These are phyloP conservation scores for Mirounga angustirostris DNA, from an alignment of 2,113 vertebrate genomes.

Conservation along the genomic window DNA sequence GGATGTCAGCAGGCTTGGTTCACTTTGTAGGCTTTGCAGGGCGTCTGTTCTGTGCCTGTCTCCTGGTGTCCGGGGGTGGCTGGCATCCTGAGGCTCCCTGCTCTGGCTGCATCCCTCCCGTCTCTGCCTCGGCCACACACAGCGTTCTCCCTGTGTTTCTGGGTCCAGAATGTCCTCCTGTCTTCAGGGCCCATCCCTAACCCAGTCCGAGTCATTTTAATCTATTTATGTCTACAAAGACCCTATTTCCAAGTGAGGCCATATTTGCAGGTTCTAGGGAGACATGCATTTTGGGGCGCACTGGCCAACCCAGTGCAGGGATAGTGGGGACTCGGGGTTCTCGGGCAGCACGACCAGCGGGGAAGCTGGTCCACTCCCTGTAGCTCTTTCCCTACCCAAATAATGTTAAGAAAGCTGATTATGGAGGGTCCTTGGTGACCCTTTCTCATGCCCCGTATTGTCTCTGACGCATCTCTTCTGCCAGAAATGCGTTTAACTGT, in stretches of 20 bases:
- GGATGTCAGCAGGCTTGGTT: not conserved
- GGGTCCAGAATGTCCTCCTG: not conserved
- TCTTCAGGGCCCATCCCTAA: not conserved
- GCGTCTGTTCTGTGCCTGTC: accelerated
- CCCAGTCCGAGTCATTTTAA: not conserved
- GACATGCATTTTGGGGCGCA: not conserved
- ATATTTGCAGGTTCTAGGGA: not conserved
- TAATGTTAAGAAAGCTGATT: not conserved
- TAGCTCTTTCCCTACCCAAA: not conserved
- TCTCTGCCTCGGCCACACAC: not conserved
- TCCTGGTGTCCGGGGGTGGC: not conserved
- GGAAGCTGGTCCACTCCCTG: accelerated
- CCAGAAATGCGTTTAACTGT: not conserved
- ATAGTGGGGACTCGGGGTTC: not conserved
- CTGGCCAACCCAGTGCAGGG: not conserved
- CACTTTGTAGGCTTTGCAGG: not conserved
- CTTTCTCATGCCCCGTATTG: not conserved
- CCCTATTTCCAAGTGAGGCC: not conserved
- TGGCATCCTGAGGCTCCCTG: too few relatives aligned
- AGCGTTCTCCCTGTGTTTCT: not conserved
- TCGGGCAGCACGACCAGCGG: not conserved
- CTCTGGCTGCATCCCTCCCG: accelerated
- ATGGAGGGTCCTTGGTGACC: not conserved
- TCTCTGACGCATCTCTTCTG: not conserved
- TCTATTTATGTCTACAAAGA: not conserved